A percentile compares a stretch with the other conserved stretches of the same genome.
phyloP scores from a whole-genome alignment of 2,113 vertebrate genomes.

The Excalfactoria chinensis region DNA sequence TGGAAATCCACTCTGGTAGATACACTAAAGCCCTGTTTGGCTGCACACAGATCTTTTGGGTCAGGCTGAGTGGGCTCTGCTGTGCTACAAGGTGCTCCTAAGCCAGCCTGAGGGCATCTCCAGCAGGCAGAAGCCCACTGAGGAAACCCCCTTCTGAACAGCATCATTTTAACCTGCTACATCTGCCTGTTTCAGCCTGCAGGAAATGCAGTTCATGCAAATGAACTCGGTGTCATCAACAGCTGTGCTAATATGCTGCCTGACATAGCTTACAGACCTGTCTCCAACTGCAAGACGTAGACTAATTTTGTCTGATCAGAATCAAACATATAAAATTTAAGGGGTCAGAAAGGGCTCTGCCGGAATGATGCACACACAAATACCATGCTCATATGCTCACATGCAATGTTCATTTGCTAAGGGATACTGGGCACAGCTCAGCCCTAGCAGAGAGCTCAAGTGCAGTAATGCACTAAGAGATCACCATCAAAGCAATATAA shows the following conservation, averaged over 20 bases:
- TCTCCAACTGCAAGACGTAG: background rate
- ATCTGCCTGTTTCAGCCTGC: background rate
- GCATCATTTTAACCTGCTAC: background rate
- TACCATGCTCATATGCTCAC: background rate
- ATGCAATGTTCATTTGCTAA: background rate
- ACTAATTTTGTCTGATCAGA: background rate
- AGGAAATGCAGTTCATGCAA: background rate
- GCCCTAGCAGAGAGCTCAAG: background rate
- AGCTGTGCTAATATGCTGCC: background rate
- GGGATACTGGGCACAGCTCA: background rate
- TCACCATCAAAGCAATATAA: background rate
- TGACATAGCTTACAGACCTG: accelerated
- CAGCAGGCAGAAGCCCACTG: background rate
- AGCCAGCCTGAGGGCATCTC: background rate
- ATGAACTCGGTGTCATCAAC: background rate
- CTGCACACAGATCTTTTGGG: background rate
- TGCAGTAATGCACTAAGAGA: background rate
- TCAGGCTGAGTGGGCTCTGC: accelerated
- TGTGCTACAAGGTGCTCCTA: background rate
- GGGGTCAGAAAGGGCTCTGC: background rate
- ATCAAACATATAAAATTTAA: background rate
- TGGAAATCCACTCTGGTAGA: background rate
- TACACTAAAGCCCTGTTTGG: background rate
- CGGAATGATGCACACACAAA: background rate
- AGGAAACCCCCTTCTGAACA: background rate